Base-by-base conservation (phyloP, 2,888 invertebrate genomes). In the Melitaea athalia region DNA sequence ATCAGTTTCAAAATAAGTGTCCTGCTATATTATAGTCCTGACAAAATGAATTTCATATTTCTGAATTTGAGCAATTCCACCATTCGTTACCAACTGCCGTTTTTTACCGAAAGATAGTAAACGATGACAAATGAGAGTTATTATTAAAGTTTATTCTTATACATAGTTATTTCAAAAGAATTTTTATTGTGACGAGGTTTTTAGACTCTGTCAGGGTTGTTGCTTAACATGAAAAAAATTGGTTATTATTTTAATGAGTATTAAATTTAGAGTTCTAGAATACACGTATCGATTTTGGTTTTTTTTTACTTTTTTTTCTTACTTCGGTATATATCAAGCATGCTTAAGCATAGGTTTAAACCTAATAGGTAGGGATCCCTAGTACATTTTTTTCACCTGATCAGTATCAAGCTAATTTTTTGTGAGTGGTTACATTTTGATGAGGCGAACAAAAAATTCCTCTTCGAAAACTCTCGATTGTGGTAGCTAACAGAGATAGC, bases 1-100 rank as follows among this genome's bases (percentile, higher is more conserved):
- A 90, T 88, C 85, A 84, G 87, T 88, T 84, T 84, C 84, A 80
- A 87, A 88, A 88, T 87, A 88, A 88, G 85, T 86, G 82, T 85
- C 82, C 82, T 84, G 79, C 85, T 81, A 82, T 83, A 81, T 79
- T 83, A 81, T 79, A 76, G 81, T 83, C 85, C 84, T 84, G 77
- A 74, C 77, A 76, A 78, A 75, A 70, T 74, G 71, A 66, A 72
- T 74, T 70, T 72, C 68, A 72, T 73, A 68, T 64, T 69, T 68
- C 64, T 59, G 65, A 59, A 50, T 67, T 65, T 61, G n/a, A 55
- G 57, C 59, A 53, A 59, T 67, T 64, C 63, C 6, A 33, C 17
- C 12, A 66, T 45, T 24, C 15, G 33, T 65, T 59, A 55, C 53
- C 7, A 55, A 55, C n/a, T 47, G 38, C 38, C 52, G 10, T 64